These are phyloP conservation scores for Ctenopoma kingsleyae DNA, from an alignment of 2,797 vertebrate species.

Conservation along the genomic window DNA sequence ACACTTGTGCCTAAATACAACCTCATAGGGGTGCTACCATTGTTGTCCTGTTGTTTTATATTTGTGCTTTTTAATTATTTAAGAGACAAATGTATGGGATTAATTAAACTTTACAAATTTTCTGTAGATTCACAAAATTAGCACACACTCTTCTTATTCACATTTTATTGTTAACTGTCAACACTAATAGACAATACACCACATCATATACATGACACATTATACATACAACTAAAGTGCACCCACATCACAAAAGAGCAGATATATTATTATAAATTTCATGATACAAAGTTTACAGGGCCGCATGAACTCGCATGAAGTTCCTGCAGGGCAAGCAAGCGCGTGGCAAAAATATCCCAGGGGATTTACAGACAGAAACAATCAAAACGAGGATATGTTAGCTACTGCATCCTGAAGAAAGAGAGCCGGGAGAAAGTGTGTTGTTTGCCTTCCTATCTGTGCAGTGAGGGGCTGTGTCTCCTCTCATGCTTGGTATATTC, in stretches of 20 bases:
- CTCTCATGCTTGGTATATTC: slow-evolving; percentile 56
- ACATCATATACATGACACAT: slow-evolving; percentile 1
- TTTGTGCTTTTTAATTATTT: not conserved
- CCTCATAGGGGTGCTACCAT: not conserved
- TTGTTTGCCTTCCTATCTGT: slow-evolving; percentile 32
- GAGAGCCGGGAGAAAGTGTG: not conserved
- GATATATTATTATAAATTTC: not conserved
- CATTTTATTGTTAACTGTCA: not conserved
- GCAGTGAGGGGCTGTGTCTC: slow-evolving; percentile 13
- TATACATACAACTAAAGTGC: too few relatives aligned
- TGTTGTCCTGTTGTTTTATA: not conserved
- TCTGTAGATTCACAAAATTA: not conserved
- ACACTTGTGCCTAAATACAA: not conserved
- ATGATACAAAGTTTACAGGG: slow-evolving; percentile 1
- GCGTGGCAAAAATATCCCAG: slow-evolving; percentile 38
- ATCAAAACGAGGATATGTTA: slow-evolving; percentile 13
- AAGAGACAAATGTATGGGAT: not conserved
- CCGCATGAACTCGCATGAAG: not conserved
- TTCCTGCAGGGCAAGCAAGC: slow-evolving; percentile 24
- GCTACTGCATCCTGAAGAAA: slow-evolving; percentile 22
- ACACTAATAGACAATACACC: not conserved
- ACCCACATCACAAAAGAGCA: not conserved
- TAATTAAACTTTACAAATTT: too few relatives aligned
- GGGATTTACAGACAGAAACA: slow-evolving; percentile 6
- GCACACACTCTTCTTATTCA: not conserved